Evolutionary conservation across 2,113 vertebrate species (phyloP), one percentile per base, ranked within the genome.

Genomic region (Mobula birostris): DNA sequence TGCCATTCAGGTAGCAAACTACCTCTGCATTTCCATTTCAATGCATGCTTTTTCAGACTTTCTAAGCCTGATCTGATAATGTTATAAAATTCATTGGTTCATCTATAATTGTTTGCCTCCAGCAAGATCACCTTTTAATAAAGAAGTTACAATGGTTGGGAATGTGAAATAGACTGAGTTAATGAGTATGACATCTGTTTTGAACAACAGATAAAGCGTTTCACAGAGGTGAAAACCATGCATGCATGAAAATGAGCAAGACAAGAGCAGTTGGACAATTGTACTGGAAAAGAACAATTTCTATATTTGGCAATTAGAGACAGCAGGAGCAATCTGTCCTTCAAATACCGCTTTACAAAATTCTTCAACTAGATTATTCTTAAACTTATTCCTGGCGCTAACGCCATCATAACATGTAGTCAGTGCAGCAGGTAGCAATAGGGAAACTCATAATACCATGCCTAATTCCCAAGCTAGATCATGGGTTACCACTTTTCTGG

Each of bases 131-230:
- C 91, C 91, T 72, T 93, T 93, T 93, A 74, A 90, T 74, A 72
- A 93, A 70, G 32, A 74, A 93, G 68, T 56, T 66, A 72, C 91
- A 76, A 76, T 76, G 27, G 91, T 74, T 21, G 21, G 70, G 21
- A 48, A 93, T 56, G 91, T 74, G 91, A 93, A 93, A 93, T 74
- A 93, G 91, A 93, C 72, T 93, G 91, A 72, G 36, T 93, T 76
- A 74, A 93, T 93, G 91, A 93, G 68, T 56, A 74, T 29, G 36
- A 76, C 70, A 74, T 48, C 70, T 76, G 68, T 74, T 93, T 93
- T 93, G 91, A 93, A 56, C 91, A 76, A 93, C 70, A 93, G 24
- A 40, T 56, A 56, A 74, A 19, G 66, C 24, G 48, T 93, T 74
- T 56, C 36, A 92, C 90, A 76, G 91, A 56, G 91, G 70, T 93